Percentiles rank a stretch among this genome's conserved stretches.
Conservation (phyloP, 2,797 vertebrate genomes). For the Molossus molossus region DNA sequence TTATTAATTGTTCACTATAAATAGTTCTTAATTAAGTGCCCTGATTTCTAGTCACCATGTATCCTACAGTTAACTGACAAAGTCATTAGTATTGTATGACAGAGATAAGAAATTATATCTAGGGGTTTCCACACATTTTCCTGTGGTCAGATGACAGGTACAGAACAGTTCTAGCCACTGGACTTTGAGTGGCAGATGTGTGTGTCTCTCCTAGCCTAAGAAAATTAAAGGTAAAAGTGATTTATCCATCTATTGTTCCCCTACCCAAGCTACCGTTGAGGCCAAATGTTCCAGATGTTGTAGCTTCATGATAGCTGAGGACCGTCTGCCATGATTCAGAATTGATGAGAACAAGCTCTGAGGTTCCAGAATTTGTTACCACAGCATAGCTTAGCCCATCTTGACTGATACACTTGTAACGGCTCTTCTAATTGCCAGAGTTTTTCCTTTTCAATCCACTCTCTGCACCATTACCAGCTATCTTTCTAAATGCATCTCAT, state of each 20-base stretch:
- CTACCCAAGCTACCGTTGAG: not conserved
- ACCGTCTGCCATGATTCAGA: not conserved
- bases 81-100: not conserved
- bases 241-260: not conserved
- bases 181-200: not conserved
- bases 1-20: not conserved
- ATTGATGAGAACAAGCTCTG: not conserved
- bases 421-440: not conserved
- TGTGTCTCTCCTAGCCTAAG: not conserved
- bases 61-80: not conserved
- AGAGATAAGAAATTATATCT: not conserved
- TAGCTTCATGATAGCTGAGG: not conserved
- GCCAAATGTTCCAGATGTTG: not conserved
- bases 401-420: not conserved
- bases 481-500: not conserved
- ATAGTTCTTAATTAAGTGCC: not conserved
- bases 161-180: not conserved
- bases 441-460: not conserved
- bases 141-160: not conserved
- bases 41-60: not conserved
- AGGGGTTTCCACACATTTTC: not conserved
- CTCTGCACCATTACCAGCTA: not conserved
- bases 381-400: not conserved
- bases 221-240: constrained; percentile 4
- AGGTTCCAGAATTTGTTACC: not conserved